A percentile compares a stretch with the other conserved stretches of the same genome.
Conservation (phyloP, 1,140 invertebrate species). For the Cyphomyrmex costatus region DNA sequence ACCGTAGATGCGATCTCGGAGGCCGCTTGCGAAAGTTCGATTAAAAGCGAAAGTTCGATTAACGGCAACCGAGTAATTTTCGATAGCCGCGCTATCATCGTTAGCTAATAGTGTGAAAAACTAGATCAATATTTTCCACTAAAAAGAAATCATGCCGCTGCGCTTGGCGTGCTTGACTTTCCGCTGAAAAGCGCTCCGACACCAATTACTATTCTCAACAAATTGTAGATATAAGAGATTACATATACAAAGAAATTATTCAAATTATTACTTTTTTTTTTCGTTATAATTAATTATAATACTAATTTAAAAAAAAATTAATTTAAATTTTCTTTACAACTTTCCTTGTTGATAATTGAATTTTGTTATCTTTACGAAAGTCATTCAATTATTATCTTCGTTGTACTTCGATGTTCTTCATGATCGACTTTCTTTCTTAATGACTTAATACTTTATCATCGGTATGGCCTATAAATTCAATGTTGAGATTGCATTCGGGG, state of each 20-base stretch:
- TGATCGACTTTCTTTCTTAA: not conserved
- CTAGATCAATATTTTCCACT: not conserved
- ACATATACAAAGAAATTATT: not conserved
- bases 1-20: not conserved
- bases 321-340: not conserved
- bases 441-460: constrained; percentile 7
- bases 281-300: too few species aligned
- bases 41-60: constrained; percentile 54
- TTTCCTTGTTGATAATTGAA: constrained; percentile 19
- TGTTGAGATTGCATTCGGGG: not conserved
- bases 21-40: not conserved
- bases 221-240: not conserved
- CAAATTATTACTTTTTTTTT: not conserved
- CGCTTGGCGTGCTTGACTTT: too few species aligned
- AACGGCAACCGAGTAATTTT: constrained; percentile 18
- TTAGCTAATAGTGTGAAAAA: not conserved
- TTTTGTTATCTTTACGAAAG: not conserved
- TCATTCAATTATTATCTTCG: too few species aligned
- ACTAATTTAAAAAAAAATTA: too few species aligned
- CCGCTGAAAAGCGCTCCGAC: too few species aligned
- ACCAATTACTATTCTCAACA: too few species aligned
- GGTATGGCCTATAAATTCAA: too few species aligned
- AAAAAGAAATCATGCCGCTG: not conserved
- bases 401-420: too few species aligned
- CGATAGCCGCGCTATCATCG: not conserved